Conservation (phyloP, 2,113 vertebrate species). For the Trogon melanurus region DNA sequence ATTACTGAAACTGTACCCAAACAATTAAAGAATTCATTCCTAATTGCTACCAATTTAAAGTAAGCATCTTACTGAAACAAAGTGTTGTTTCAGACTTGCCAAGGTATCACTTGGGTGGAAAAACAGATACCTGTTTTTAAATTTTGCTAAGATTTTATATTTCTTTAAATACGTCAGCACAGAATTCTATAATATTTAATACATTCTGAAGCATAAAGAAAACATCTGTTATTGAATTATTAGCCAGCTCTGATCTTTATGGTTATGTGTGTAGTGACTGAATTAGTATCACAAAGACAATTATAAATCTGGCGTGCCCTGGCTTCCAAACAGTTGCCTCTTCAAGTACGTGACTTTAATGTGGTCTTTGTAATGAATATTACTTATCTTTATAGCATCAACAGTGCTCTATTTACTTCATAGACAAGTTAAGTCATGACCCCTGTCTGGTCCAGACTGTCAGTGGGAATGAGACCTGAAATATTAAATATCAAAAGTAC, state of each 20-base stretch:
- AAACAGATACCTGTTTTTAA: background rate
- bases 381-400: constrained; percentile 54
- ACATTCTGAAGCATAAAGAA: background rate
- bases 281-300: background rate
- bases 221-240: background rate
- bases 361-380: constrained; percentile 51
- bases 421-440: constrained; percentile 45
- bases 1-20: background rate
- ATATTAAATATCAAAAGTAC: constrained; percentile 49
- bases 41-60: background rate
- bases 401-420: background rate
- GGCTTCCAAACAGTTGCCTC: constrained; percentile 2
- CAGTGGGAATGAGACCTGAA: constrained; percentile 27
- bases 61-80: background rate
- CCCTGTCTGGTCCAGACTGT: constrained; percentile 11
- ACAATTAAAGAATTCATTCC: background rate
- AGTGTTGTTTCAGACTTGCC: background rate
- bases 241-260: background rate
- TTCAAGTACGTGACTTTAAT: background rate
- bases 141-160: background rate
- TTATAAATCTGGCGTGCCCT: background rate
- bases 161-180: background rate
- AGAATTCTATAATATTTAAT: background rate
- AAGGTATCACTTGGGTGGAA: background rate
- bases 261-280: background rate